phyloP scores from a whole-genome alignment of 2,888 invertebrate genomes.

The Hirtodrosophila trivittata region DNA sequence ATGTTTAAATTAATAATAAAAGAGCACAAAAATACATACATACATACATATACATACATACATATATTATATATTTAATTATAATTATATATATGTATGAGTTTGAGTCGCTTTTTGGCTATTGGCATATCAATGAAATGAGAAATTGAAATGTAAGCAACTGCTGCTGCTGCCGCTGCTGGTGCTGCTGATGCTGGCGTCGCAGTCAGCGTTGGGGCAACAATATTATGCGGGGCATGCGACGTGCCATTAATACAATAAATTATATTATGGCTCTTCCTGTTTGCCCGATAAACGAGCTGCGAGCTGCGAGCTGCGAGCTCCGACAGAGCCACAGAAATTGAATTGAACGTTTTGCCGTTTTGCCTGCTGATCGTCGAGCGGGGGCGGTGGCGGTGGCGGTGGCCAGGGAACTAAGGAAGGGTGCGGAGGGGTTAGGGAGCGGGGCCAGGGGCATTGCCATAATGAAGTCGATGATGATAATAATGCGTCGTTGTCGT shows the following conservation, averaged over 20 bases:
- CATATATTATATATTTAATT: conserved; percentile 2
- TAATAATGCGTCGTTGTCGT: conserved; percentile 66
- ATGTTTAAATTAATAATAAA: conserved; percentile 74
- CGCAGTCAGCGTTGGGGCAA: conserved; percentile 36
- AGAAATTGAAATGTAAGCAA: conserved; percentile 44
- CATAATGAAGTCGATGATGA: conserved; percentile 67
- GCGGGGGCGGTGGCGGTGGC: conserved; percentile 17
- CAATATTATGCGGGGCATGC: conserved; percentile 65
- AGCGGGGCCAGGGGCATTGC: conserved; percentile 24
- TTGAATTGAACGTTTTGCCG: conserved; percentile 63
- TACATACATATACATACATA: conserved; percentile 6
- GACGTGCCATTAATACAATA: conserved; percentile 72
- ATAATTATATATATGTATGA: conserved; percentile 1
- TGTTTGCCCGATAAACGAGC: conserved; percentile 73
- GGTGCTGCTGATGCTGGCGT: conserved; percentile 17
- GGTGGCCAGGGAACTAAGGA: background rate
- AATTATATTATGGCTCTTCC: conserved; percentile 79
- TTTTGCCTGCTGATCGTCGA: conserved; percentile 48
- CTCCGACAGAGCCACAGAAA: conserved; percentile 38
- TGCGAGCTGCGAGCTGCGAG: conserved; percentile 33
- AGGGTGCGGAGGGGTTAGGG: background rate
- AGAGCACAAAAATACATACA: conserved; percentile 25
- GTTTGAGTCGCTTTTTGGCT: conserved; percentile 33
- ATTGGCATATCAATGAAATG: conserved; percentile 61
- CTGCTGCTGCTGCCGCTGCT: conserved; percentile 28